Percentiles rank a stretch among this genome's conserved stretches.
These are phyloP conservation scores for Cotesia chilonis DNA, from an alignment of 1,140 invertebrate genomes.

Conservation along the genomic window DNA sequence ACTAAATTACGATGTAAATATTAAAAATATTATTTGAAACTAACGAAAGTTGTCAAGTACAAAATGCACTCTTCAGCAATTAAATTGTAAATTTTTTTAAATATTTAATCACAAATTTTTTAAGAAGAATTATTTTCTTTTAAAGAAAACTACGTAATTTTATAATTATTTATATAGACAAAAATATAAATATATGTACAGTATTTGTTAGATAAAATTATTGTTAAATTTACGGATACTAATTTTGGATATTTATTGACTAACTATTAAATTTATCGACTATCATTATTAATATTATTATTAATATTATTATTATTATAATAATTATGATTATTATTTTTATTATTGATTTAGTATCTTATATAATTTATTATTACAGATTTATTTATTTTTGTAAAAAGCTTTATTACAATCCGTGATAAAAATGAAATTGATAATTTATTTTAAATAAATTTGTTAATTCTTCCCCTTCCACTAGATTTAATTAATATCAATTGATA, in stretches of 20 bases:
- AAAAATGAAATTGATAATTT: slow-evolving; percentile 22
- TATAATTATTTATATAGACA: slow-evolving; percentile 5
- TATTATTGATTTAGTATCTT: slow-evolving; percentile 5
- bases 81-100: slow-evolving; percentile 13
- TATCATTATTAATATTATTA: not conserved
- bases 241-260: slow-evolving; percentile 60
- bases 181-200: not conserved
- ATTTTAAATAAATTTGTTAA: not conserved
- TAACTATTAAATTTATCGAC: slow-evolving; percentile 54
- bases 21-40: too few relatives aligned
- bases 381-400: slow-evolving; percentile 8
- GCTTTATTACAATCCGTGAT: not conserved
- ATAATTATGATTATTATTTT: slow-evolving; percentile 12
- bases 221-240: slow-evolving; percentile 28
- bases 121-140: not conserved
- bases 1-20: too few relatives aligned
- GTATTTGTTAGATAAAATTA: slow-evolving; percentile 17
- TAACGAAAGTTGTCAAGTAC: too few relatives aligned
- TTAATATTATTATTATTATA: not conserved
- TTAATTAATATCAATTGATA: not conserved
- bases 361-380: slow-evolving; percentile 3
- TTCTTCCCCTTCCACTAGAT: not conserved
- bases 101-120: slow-evolving; percentile 2
- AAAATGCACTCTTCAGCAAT: too few relatives aligned
- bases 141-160: slow-evolving; percentile 2